Evolutionary conservation across 1,140 invertebrate species (phyloP).

Genomic region (Mylabris phalerata): DNA sequence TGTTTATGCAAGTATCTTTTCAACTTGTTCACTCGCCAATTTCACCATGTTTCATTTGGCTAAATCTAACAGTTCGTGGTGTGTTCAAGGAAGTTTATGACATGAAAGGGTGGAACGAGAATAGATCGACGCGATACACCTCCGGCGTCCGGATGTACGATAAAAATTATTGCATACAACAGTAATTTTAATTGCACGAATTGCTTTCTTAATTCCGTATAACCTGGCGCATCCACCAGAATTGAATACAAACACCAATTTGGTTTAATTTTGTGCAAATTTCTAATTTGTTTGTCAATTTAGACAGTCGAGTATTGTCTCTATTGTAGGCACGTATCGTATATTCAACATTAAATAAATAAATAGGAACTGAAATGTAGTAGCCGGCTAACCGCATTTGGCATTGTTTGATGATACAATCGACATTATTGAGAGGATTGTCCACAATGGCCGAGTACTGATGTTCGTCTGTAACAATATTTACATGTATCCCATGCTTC

Average conservation of each 20-base stretch:
- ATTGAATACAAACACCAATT: no score
- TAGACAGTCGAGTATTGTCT: no score
- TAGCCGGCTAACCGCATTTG: conserved; percentile 31
- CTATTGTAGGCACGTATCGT: no score
- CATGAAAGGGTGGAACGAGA: no score
- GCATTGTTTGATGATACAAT: conserved; percentile 39
- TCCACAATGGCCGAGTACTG: conserved; percentile 31
- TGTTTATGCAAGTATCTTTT: conserved; percentile 1
- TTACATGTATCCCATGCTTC: conserved; percentile 33
- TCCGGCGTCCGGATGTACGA: no score
- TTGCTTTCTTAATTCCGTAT: neutral
- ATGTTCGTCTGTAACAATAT: conserved; percentile 23
- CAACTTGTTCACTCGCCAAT: conserved; percentile 4
- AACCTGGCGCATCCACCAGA: neutral
- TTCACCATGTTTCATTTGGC: conserved; percentile 23
- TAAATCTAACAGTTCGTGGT: conserved; percentile 9
- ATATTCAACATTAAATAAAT: conserved; percentile 28
- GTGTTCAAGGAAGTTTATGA: neutral
- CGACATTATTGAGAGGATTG: conserved; percentile 36
- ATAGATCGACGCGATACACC: no score
- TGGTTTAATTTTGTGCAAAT: no score
- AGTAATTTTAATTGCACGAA: neutral
- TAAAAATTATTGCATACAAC: no score
- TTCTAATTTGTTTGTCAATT: no score
- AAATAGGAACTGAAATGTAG: conserved; percentile 34